Base-by-base conservation (phyloP, 2,113 vertebrate genomes). In the Damaliscus lunatus region DNA sequence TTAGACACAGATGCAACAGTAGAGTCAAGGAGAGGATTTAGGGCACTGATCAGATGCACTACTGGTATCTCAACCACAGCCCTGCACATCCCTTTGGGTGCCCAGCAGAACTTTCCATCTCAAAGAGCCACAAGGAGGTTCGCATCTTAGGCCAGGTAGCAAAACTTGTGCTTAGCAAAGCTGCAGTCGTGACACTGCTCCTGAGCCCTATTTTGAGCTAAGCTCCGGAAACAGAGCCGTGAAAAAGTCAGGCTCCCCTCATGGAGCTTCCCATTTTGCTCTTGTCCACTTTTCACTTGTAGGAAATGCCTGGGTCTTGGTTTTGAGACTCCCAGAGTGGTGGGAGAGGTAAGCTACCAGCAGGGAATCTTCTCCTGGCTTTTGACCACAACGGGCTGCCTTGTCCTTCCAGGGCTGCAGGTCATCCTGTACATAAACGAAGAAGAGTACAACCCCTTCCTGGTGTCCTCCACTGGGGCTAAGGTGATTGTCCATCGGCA, bases 361-460 rank as follows among this genome's bases (percentile, higher is more conserved):
- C 29, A 5, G 64, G 55, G 62, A n/a, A 31, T 15, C 17, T 16
- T 71, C 55, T 43, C 4, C 15, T 59, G 6, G 40, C 74, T 59
- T 88, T 82, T 95, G 88, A 62, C 82, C 55, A 48, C 50, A 62
- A 8, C 2, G 3, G 84, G 5, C 81, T 53, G 46, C 84, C 46
- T 94, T 78, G 67, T 91, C 86, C 53, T 62, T 40, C 27, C 98
- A 99, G 99, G 99, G 1, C 82, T 99, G 91, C 99, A 99, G 82
- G 98, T 99, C 46, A 98, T 99, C 97, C 94, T 99, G 82, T 98
- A 99, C 46, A 98, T 99, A 25, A 98, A 99, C 0, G 99, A 99
- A 97, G 98, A 99, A 3, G 99, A 99, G 31, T 99, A 99, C 97
- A 99, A 99, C 95, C 99, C 99, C 78, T 99, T 98, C 98, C 96